Base-by-base conservation (phyloP, 2,113 vertebrate species). In the Taxidea taxus region DNA sequence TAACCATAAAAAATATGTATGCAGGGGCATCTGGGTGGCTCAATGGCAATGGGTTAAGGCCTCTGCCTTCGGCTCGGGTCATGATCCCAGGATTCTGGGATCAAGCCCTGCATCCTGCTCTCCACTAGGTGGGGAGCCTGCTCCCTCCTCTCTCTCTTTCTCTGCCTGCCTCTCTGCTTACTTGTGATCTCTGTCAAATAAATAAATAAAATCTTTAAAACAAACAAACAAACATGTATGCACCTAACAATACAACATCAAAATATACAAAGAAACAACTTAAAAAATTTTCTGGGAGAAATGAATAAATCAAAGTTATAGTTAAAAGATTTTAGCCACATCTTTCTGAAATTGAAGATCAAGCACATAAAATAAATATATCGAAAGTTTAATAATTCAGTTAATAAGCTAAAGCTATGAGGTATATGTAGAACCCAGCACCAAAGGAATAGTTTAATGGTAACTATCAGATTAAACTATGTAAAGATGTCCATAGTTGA, bases 261-360 rank as follows among this genome's bases (percentile, higher is more conserved):
- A 94, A 68, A 90, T 75, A 87, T 49, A 91, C 84, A 92, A 91
- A 75, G 49, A 18, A 92, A 68, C 62, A 88, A 84, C n/a, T 58
- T 51, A 31, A 66, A 62, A 58, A 56, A 62, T 37, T 7, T 47
- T 5, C 27, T 34, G 29, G 6, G 6, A 82, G 39, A 92, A 96
- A 62, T 44, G 31, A 51, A 15, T 70, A 89, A 70, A 82, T 87
- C 42, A 87, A 87, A 49, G 34, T 60, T 77, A 62, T 8, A 21
- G 34, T 84, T 74, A 7, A 87, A 74, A 86, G 29, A 75, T 88
- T 82, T 54, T 93, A 68, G 83, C 56, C 11, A 51, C 5, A 29
- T 68, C 58, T 64, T 83, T 87, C 62, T 96, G 51, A 89, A 95
- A 51, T 1, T 89, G 78, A 95, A 85, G 9, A 51, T 80, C 51